Base-by-base conservation (phyloP, 2,797 vertebrate genomes). In the Manis pentadactyla region DNA sequence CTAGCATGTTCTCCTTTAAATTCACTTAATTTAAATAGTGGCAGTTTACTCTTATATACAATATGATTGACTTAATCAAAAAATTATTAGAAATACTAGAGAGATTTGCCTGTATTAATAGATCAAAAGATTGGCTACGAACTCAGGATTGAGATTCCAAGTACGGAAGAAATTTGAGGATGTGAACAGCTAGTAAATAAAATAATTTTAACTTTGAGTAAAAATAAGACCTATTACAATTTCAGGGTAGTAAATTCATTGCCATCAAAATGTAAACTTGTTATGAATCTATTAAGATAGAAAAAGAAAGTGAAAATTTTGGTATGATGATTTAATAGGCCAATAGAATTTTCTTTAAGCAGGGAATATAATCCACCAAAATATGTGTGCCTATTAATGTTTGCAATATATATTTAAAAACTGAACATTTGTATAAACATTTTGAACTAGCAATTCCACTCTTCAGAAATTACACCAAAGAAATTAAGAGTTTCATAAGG, bases 1-100 rank as follows among this genome's bases (percentile, higher is more conserved):
- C 73, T 95, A 82, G 49, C 49, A 77, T 95, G 88, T 46, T 75
- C 92, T 86, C 74, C 57, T 95, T 96, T 93, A 96, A 96, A 96
- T 96, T 96, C 95, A 95, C 51, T 94, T 93, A 93, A 92, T 74
- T 94, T 89, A 95, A 97, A 94, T 85, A 87, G 81, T 92, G 63
- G 87, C 71, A 78, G 79, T 63, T 95, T 87, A 85, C 39, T 64
- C 37, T 94, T 96, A 27, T 95, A 73, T 96, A 91, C 78, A 94
- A 91, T 93, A 87, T 95, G 83, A 96, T 96, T 61, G 64, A 87
- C 89, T 95, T 96, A 95, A 93, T 97, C 3, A 90, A 97, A 97
- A 92, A 84, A 87, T 68, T 71, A 75, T 77, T 79, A 88, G 34
- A 96, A 77, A 25, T 79, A 74, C 63, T 75, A 86, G 51, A 90